phyloP scores from a whole-genome alignment of 2,113 vertebrate genomes.

The Archilochus colubris region DNA sequence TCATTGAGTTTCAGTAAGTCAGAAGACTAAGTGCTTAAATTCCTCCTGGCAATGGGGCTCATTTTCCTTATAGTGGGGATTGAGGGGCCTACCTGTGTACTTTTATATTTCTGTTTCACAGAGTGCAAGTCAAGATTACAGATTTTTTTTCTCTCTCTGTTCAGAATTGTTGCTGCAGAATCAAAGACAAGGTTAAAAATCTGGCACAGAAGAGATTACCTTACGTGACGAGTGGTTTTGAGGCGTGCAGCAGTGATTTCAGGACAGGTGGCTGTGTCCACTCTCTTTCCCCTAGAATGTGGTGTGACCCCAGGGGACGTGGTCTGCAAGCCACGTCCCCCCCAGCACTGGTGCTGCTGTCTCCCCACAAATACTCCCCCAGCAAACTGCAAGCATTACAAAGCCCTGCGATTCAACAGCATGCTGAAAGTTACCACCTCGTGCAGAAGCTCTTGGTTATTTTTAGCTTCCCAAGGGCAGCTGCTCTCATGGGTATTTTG shows the following conservation, averaged over 20 bases:
- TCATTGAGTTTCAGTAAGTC: background rate
- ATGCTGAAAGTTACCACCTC: background rate
- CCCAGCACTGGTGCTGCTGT: background rate
- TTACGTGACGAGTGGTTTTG: accelerated
- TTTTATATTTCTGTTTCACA: background rate
- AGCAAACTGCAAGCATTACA: accelerated
- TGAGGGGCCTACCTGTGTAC: background rate
- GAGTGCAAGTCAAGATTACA: background rate
- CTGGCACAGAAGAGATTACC: background rate
- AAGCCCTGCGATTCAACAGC: background rate
- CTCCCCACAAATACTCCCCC: background rate
- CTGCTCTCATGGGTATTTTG: background rate
- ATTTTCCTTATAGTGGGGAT: background rate
- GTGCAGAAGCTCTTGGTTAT: background rate
- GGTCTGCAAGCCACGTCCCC: accelerated
- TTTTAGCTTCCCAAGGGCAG: conserved; percentile 12
- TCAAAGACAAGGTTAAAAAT: background rate
- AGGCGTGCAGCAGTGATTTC: background rate
- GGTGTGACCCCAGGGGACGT: background rate
- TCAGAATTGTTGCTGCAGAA: background rate
- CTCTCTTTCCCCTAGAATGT: background rate
- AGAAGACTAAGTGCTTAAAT: background rate
- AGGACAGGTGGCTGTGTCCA: background rate
- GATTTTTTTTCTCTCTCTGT: background rate
- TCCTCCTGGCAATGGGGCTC: background rate